These are phyloP conservation scores for Microcaecilia unicolor DNA, from an alignment of 2,797 vertebrate species.

Conservation along the genomic window DNA sequence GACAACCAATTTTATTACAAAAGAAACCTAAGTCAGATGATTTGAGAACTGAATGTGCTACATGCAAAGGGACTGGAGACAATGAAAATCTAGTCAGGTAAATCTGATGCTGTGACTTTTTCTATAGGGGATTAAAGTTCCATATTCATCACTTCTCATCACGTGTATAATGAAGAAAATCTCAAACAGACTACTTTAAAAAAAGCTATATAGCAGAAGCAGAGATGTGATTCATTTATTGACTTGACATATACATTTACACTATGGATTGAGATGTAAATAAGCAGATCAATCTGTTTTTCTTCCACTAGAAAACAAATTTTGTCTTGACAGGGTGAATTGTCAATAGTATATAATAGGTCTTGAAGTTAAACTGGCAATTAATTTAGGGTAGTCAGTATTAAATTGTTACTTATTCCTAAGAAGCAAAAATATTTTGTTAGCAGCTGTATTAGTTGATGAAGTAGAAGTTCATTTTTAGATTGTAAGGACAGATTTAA, in stretches of 20 bases:
- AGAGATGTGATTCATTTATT: conserved; percentile 35
- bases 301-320: conserved; percentile 18
- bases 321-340: conserved; percentile 5
- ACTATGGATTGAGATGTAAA: conserved; percentile 53
- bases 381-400: conserved; percentile 2
- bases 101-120: conserved; percentile 29
- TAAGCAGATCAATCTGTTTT: conserved; percentile 55
- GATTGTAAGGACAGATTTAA: no score
- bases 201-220: conserved; percentile 20
- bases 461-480: no score
- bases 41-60: conserved; percentile 81
- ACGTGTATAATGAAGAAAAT: conserved; percentile 19
- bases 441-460: neutral
- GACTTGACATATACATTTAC: conserved; percentile 58
- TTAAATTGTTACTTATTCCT: neutral
- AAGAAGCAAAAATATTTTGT: neutral
- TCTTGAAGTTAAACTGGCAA: conserved; percentile 18
- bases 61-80: conserved; percentile 90
- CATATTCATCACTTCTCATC: conserved; percentile 49
- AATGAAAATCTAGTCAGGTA: conserved; percentile 97
- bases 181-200: neutral
- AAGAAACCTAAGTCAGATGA: conserved; percentile 93
- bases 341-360: conserved; percentile 4
- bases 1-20: conserved; percentile 71
- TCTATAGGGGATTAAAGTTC: conserved; percentile 53